phyloP scores from a whole-genome alignment of 2,113 vertebrate genomes.

The Archilochus colubris region DNA sequence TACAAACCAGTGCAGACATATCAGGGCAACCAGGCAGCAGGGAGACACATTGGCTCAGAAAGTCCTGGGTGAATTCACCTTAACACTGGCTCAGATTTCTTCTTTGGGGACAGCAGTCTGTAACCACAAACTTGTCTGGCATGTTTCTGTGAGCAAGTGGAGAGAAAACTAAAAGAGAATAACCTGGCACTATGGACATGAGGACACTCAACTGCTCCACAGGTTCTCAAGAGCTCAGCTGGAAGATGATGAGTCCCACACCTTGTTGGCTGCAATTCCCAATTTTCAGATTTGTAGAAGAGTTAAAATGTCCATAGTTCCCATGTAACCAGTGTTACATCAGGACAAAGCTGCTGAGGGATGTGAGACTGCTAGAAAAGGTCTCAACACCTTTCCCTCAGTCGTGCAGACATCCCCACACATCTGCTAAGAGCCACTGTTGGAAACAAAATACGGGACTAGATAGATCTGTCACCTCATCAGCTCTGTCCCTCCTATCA shows the following conservation, averaged over 20 bases:
- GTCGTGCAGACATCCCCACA: neutral
- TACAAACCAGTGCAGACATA: neutral
- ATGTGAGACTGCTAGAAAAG: neutral
- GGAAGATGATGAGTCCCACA: neutral
- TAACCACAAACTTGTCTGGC: neutral
- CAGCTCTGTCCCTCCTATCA: neutral
- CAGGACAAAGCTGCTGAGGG: neutral
- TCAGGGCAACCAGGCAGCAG: neutral
- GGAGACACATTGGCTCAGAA: neutral
- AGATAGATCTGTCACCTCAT: accelerated
- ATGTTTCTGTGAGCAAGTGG: neutral
- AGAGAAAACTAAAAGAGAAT: neutral
- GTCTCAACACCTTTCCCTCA: accelerated
- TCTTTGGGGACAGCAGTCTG: neutral
- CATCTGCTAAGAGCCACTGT: neutral
- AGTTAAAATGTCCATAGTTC: neutral
- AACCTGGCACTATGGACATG: neutral
- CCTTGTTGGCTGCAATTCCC: neutral
- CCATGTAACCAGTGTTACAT: neutral
- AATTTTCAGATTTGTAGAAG: neutral
- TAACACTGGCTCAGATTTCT: neutral
- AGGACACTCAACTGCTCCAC: neutral
- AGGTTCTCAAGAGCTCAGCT: neutral
- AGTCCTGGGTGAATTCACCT: neutral
- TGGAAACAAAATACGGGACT: neutral